These are phyloP conservation scores for Tachina grossa DNA, from an alignment of 2,888 invertebrate species.

Conservation along the genomic window DNA sequence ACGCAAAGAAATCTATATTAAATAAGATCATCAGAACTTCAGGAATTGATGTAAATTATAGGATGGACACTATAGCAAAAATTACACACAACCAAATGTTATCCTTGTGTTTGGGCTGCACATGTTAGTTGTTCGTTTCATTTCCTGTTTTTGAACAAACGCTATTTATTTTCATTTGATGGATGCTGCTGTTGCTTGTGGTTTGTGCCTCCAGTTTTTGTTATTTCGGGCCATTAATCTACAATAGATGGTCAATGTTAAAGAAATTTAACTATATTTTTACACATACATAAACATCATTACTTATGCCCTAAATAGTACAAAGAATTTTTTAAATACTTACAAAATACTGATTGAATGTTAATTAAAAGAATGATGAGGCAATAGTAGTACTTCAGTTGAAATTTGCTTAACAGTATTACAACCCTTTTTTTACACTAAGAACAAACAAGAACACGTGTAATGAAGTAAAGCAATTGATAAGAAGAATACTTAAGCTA, in stretches of 20 bases:
- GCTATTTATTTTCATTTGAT: conserved; percentile 24
- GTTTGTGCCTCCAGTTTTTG: conserved; percentile 4
- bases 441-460: background rate
- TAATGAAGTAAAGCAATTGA: background rate
- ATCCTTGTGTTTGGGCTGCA: conserved; percentile 38
- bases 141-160: conserved; percentile 36
- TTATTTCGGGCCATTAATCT: background rate
- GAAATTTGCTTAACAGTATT: background rate
- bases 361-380: background rate
- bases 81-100: conserved; percentile 40
- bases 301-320: too few relatives aligned
- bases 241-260: background rate
- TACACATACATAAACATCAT: background rate
- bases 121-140: conserved; percentile 18
- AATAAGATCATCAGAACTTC: background rate
- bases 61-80: background rate
- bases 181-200: conserved; percentile 39
- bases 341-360: background rate
- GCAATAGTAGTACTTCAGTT: background rate
- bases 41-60: background rate
- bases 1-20: too few relatives aligned
- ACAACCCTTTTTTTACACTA: background rate
- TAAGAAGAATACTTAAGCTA: background rate
- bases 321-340: background rate
- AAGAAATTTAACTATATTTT: background rate